Evolutionary conservation across 2,888 invertebrate genomes (phyloP), one percentile per base, ranked within the genome.

Genomic region (Lacanobia wlatinum): DNA sequence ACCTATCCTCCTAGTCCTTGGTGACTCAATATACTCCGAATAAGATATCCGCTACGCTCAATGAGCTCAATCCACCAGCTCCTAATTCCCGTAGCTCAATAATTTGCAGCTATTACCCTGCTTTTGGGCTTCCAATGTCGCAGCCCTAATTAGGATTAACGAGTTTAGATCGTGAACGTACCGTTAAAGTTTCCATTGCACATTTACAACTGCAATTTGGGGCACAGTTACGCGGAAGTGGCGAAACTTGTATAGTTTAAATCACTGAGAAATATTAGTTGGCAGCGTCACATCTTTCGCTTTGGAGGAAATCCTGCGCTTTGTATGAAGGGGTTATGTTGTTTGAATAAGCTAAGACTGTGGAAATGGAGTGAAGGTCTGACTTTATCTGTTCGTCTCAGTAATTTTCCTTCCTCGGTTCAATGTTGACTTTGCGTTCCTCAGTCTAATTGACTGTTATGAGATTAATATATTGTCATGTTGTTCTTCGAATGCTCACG

Each of bases 161-260:
- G 76, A 78, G 76, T 76, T 78, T 69, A 80, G 67, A 81, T 83
- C 67, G 64, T 70, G 75, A 80, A 50, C 48, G 76, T 58, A 62
- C 72, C 64, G 86, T 69, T 83, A 74, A 80, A 80, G 76, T 85
- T 85, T 53, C 48, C 63, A 79, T 75, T 78, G 78, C 78, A 76
- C 70, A 71, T 76, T 76, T 73, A 75, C 78, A 73, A 74, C 76
- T 83, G 81, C 74, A 77, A 81, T 84, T 84, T 73, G 58, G 72
- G 46, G 70, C 74, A 78, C 60, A 74, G 58, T 60, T 50, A 73
- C 60, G 67, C 71, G 78, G 84, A 84, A 76, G 76, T 73, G 55
- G 65, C 50, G 48, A 73, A 84, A 81, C 72, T 83, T 70, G 72
- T 73, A 64, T 73, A 74, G 69, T 75, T 78, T 76, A 74, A 73